phyloP scores from a whole-genome alignment of 2,888 invertebrate genomes.

The Cabera pusaria region DNA sequence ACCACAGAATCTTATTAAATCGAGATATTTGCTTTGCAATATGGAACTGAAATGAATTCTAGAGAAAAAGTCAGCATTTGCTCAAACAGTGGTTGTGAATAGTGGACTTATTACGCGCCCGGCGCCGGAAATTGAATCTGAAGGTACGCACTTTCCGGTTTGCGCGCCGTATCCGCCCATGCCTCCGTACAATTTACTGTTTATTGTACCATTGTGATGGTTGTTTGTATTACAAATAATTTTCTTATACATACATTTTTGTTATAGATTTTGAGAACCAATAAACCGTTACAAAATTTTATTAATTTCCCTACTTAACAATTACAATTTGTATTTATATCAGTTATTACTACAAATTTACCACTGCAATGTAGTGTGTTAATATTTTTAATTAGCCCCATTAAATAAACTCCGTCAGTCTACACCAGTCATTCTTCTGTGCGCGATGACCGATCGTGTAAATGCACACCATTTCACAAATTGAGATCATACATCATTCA shows the following conservation, averaged over 20 bases:
- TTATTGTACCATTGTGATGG: constrained; percentile 49
- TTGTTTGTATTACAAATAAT: constrained; percentile 25
- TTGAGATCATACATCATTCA: constrained; percentile 65
- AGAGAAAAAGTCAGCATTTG: constrained; percentile 12
- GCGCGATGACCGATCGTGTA: constrained; percentile 48
- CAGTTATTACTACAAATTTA: no score
- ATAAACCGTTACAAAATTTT: no score
- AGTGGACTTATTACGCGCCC: constrained; percentile 73
- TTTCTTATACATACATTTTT: no score
- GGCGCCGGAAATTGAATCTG: constrained; percentile 78
- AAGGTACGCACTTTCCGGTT: constrained; percentile 76
- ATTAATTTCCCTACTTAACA: no score
- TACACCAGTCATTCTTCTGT: constrained; percentile 47
- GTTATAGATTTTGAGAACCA: constrained; percentile 5
- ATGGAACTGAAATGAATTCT: neutral
- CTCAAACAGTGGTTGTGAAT: constrained; percentile 60
- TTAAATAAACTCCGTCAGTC: neutral
- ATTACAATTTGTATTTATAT: no score
- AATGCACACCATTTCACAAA: constrained; percentile 61
- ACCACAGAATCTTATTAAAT: no score
- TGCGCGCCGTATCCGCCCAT: constrained; percentile 60
- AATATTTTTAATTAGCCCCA: neutral
- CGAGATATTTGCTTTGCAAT: no score
- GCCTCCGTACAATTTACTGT: constrained; percentile 48
- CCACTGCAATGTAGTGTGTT: neutral